These are phyloP conservation scores for Cyaniris semiargus DNA, from an alignment of 2,888 invertebrate species.

Conservation along the genomic window DNA sequence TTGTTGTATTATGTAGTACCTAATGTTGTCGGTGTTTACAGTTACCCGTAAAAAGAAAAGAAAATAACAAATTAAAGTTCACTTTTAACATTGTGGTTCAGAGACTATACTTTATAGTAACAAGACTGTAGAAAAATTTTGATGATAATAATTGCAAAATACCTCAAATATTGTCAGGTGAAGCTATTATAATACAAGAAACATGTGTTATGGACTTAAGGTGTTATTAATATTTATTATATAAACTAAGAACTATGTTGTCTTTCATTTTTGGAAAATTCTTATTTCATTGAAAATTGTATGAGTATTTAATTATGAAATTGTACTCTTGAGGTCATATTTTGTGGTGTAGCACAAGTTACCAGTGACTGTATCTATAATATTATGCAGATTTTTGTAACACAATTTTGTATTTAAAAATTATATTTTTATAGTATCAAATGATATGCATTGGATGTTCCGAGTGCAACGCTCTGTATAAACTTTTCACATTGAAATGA, in stretches of 20 bases:
- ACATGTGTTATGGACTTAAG: not conserved
- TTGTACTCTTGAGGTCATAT: too few relatives aligned
- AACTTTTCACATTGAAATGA: constrained; percentile 19
- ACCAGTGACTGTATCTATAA: not conserved
- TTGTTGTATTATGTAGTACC: constrained; percentile 65
- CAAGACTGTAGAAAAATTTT: not conserved
- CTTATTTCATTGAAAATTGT: not conserved
- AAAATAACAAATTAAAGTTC: not conserved
- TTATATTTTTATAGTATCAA: not conserved
- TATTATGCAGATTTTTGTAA: not conserved
- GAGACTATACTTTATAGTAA: not conserved
- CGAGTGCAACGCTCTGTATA: not conserved
- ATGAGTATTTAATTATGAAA: too few relatives aligned
- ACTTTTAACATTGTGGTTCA: not conserved
- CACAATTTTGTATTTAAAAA: not conserved
- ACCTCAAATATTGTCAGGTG: not conserved
- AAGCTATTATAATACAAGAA: not conserved
- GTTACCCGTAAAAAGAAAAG: not conserved
- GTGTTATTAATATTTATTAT: not conserved
- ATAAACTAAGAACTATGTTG: not conserved
- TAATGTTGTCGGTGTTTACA: not conserved
- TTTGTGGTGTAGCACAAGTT: too few relatives aligned
- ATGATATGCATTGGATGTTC: not conserved
- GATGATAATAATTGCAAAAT: not conserved
- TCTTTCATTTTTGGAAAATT: not conserved